Base-by-base conservation (phyloP, 2,113 vertebrate genomes). In the Natator depressus region DNA sequence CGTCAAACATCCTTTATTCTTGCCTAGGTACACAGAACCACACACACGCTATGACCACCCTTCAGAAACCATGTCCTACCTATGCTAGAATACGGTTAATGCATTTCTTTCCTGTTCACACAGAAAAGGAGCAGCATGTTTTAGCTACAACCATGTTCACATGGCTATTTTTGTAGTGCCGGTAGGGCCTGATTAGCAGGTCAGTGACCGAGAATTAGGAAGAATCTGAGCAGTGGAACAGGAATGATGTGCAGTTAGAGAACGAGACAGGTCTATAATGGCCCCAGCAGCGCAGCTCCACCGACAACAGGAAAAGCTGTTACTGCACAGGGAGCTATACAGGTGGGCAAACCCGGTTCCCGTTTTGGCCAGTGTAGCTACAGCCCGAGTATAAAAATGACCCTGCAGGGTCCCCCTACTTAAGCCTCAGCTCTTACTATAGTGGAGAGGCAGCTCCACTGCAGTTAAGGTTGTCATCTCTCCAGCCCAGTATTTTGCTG, bases 121-220 rank as follows among this genome's bases (percentile, higher is more conserved):
- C 0, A 16, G 47, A 31, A 59, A 22, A 5, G 0, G 16, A 80
- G 50, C 49, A 80, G 55, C 38, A 29, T 20, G 17, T 69, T n/a
- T 69, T n/a, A 19, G 13, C 1, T 11, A 57, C 55, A 27, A 5
- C 27, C 29, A 14, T 13, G 57, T 27, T 4, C 35, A 42, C 31
- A 5, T 0, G 25, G 59, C 54, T 50, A 49, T 53, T 75, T 47
- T 19, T 4, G 8, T 9, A 2, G 0, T 8, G 4, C 1, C 0
- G 3, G 17, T 47, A 17, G 38, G 49, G 75, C 29, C 6, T 22
- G 1, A 0, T 14, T 3, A n/a, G 49, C 82, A 1, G 1, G 50
- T 4, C 22, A 9, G 11, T 29, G 25, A 5, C 42, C 1, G 4
- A n/a, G 12, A 25, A 76, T 6, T 22, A 27, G 42, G 72, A 42